Evolutionary conservation across 2,888 invertebrate species (phyloP), one percentile per base, ranked within the genome.

Genomic region (Dicyrtoma fusca): DNA sequence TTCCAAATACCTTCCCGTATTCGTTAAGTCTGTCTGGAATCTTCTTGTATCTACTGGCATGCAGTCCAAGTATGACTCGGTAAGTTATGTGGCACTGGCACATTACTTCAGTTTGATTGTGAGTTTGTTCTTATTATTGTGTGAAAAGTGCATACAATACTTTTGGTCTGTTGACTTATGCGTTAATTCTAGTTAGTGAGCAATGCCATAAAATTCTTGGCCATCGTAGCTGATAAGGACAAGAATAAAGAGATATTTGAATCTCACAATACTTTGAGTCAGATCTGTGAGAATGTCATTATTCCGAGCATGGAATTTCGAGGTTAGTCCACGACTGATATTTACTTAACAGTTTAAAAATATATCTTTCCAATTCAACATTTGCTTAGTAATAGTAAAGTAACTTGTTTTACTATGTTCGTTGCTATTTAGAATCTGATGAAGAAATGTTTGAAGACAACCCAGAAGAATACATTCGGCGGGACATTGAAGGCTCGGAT

Each of bases 401-500:
- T n/a, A n/a, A n/a, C n/a, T n/a, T 8, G 34, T 47, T 14, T 45
- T 66, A 51, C 17, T 61, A 21, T 64, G 17, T 26, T 82, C n/a
- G n/a, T n/a, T n/a, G n/a, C n/a, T n/a, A n/a, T n/a, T 59, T 81
- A 92, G 90, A 89, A 68, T 92, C 95, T 0, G 99, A 99, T 84
- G 92, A 95, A 84, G 99, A 99, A 83, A 84, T 97, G 57, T 99
- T 99, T 84, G 96, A 97, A 84, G 97, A 98, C 83, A 98, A 97
- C 83, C 94, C 99, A 0, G 97, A 99, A 82, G 99, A 99, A 85
- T 97, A 95, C 82, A 95, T 96, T 75, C 87, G 95, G 3, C 87
- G 96, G 42, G 99, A 99, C 84, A 95, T 99, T 76, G 99, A 99
- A 86, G 98, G 98, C 6, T 96, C 97, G 10, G 99, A 99, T 85